phyloP scores from a whole-genome alignment of 1,140 invertebrate species.

The Maconellicoccus hirsutus region DNA sequence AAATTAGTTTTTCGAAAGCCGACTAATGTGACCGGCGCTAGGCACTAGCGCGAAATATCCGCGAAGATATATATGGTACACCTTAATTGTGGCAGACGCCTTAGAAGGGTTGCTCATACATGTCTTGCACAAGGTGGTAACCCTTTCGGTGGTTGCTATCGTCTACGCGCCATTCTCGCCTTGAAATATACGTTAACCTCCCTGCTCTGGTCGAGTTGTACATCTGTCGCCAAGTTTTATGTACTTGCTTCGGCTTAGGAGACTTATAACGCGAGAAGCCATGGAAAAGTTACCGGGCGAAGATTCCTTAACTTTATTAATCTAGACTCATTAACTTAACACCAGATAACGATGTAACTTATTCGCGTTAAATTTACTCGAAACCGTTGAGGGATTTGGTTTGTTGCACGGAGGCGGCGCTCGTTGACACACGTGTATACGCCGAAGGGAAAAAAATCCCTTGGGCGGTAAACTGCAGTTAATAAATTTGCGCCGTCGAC shows the following conservation, averaged over 20 bases:
- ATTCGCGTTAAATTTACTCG: conserved; percentile 11
- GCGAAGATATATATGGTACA: too few species aligned
- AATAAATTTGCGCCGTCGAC: neutral
- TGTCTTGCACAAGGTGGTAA: neutral
- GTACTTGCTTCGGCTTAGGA: neutral
- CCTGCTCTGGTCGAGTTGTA: neutral
- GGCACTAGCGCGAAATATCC: too few species aligned
- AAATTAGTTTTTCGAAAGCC: too few species aligned
- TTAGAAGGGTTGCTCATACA: neutral
- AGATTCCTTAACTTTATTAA: conserved; percentile 18
- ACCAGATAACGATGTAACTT: conserved; percentile 18
- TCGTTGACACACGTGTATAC: neutral
- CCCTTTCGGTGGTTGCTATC: neutral
- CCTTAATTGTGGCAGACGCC: too few species aligned
- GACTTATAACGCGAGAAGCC: neutral
- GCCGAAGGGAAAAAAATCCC: neutral
- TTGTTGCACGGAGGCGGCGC: neutral
- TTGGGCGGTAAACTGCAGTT: neutral
- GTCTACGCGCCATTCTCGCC: neutral
- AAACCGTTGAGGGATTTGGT: too few species aligned
- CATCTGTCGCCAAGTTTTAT: conserved; percentile 18
- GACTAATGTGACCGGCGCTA: too few species aligned
- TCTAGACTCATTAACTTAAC: conserved; percentile 14
- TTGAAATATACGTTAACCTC: neutral
- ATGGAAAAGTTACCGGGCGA: neutral